phyloP scores from a whole-genome alignment of 2,888 invertebrate genomes.

The Pheosia tremula region DNA sequence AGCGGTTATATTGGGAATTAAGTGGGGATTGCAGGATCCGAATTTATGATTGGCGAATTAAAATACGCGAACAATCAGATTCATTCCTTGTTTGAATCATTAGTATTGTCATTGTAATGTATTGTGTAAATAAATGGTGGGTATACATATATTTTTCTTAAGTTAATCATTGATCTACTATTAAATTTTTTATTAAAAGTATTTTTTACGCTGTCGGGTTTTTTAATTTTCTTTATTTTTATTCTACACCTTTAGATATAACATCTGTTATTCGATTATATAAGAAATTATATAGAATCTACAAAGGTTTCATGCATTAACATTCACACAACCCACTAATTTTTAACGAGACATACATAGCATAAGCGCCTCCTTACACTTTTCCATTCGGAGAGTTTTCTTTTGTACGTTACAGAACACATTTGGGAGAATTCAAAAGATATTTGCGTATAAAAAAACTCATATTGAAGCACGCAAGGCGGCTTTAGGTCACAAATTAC shows the following conservation, averaged over 20 bases:
- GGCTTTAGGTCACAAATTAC: slow-evolving; percentile 31
- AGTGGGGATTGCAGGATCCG: slow-evolving; percentile 9
- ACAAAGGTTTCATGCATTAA: slow-evolving; percentile 6
- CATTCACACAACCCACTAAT: slow-evolving; percentile 15
- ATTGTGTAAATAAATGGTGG: no score
- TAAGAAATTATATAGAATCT: background rate
- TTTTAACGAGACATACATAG: slow-evolving; percentile 25
- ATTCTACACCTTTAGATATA: no score
- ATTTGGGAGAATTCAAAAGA: slow-evolving; percentile 41
- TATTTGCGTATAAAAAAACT: slow-evolving; percentile 45
- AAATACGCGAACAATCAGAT: slow-evolving; percentile 9
- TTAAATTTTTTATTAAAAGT: no score
- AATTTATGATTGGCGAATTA: slow-evolving; percentile 18
- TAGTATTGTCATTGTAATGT: background rate
- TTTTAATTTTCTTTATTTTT: no score
- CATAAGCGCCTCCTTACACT: slow-evolving; percentile 26
- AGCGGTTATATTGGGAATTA: slow-evolving; percentile 6
- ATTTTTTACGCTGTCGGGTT: no score
- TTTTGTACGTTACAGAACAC: slow-evolving; percentile 34
- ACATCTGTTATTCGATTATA: no score
- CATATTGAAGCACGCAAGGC: slow-evolving; percentile 37
- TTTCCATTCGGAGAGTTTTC: slow-evolving; percentile 39
- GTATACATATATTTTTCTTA: no score
- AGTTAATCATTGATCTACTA: no score
- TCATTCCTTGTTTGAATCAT: slow-evolving; percentile 7